A percentile compares a stretch with the other conserved stretches of the same genome.
Evolutionary conservation across 2,888 invertebrate species (phyloP).

Genomic region (Leptura quadrifasciata): DNA sequence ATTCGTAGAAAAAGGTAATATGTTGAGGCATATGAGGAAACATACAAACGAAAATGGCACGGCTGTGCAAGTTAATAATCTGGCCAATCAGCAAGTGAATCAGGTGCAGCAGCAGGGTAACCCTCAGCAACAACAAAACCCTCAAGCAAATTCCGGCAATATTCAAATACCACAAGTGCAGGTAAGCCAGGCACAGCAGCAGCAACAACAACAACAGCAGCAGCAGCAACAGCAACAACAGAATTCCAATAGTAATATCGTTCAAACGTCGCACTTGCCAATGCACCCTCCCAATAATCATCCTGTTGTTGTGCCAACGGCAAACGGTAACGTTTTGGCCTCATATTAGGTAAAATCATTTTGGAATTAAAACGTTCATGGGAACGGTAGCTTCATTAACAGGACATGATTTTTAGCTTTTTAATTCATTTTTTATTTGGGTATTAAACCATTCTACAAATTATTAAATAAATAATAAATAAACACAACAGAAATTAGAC

Average conservation of each 20-base stretch:
- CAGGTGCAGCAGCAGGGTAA: slow-evolving; percentile 61
- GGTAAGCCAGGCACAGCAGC: slow-evolving; percentile 67
- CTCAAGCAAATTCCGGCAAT: slow-evolving; percentile 62
- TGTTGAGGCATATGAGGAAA: slow-evolving; percentile 84
- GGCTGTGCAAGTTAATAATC: slow-evolving; percentile 33
- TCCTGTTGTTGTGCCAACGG: slow-evolving; percentile 77
- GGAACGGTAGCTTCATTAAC: not conserved
- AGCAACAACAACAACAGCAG: slow-evolving; percentile 54
- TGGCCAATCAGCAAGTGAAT: slow-evolving; percentile 42
- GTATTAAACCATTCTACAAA: too few relatives aligned
- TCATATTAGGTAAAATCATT: slow-evolving; percentile 70
- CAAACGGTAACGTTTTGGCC: slow-evolving; percentile 75
- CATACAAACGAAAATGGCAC: slow-evolving; percentile 72
- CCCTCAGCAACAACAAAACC: slow-evolving; percentile 56
- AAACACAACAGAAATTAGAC: too few relatives aligned
- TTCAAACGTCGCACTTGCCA: slow-evolving; percentile 65
- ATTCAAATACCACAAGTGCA: slow-evolving; percentile 69
- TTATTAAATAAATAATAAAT: too few relatives aligned
- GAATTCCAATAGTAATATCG: slow-evolving; percentile 65
- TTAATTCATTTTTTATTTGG: too few relatives aligned
- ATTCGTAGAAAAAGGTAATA: slow-evolving; percentile 88
- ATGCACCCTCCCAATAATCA: slow-evolving; percentile 72
- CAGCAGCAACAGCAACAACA: slow-evolving; percentile 39
- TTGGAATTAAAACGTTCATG: slow-evolving; percentile 36
- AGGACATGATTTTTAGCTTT: not conserved